Conservation (phyloP, 1,140 invertebrate genomes). For the Ptiloglossa arizonensis region DNA sequence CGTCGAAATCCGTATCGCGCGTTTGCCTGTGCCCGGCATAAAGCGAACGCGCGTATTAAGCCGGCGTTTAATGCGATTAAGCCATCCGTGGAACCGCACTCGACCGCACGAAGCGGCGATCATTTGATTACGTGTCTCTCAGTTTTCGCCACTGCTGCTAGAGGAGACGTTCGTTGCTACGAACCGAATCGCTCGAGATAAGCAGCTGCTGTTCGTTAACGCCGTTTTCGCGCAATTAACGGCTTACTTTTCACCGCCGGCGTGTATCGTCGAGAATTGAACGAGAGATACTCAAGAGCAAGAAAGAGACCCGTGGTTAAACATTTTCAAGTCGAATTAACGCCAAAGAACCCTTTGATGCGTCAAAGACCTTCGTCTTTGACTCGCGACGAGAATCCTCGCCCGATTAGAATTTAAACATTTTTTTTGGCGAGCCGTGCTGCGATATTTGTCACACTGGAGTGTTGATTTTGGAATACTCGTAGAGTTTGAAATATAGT, state of each 20-base stretch:
- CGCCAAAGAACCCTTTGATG: no score
- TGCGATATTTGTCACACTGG: no score
- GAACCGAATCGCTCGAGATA: conserved; percentile 19
- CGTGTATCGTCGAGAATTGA: neutral
- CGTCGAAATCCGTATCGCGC: conserved; percentile 29
- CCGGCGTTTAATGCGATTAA: conserved; percentile 43
- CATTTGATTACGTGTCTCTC: conserved; percentile 34
- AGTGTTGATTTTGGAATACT: no score
- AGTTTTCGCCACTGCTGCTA: conserved; percentile 10
- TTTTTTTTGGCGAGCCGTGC: no score
- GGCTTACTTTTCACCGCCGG: neutral
- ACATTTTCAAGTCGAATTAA: no score
- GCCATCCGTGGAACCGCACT: conserved; percentile 36
- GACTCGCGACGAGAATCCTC: no score
- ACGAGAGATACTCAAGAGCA: no score
- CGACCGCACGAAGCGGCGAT: conserved; percentile 18
- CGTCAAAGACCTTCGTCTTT: no score
- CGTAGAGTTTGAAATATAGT: no score
- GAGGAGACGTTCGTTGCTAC: neutral
- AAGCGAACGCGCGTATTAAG: conserved; percentile 32
- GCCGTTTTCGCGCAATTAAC: conserved; percentile 66
- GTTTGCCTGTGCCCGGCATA: conserved; percentile 5
- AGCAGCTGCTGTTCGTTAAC: conserved; percentile 54
- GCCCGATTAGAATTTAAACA: no score
- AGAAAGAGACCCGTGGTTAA: no score